Evolutionary conservation across 2,113 vertebrate species (phyloP), one percentile per base, ranked within the genome.

Genomic region (Tiliqua scincoides): DNA sequence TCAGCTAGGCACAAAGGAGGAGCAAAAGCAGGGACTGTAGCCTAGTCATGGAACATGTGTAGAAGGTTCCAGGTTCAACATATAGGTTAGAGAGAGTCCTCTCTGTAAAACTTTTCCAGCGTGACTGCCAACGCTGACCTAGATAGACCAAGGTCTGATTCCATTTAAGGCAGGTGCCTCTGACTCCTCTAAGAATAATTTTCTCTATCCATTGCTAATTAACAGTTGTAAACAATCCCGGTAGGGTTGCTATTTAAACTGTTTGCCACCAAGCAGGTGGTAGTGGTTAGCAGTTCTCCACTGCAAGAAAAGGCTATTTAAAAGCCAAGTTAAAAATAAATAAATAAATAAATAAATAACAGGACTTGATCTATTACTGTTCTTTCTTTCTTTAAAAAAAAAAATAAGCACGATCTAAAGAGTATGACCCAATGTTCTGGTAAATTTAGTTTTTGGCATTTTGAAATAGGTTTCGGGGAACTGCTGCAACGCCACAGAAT

Each of bases 361-460:
- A 72, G 32, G 32, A 83, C 35, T 27, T 59, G 52, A 61, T 72
- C 32, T 40, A 70, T 62, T 9, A 43, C 18, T 48, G 7, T 40
- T 59, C 48, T 70, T 54, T 59, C 40, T 68, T 65, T 18, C 14
- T 57, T 57, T 57, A 9, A 57, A 62, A n/a, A 48, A 30, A 62
- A 11, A n/a, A 54, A 21, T 52, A 85, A 30, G 78, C 79, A 88
- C 75, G 80, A 68, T 71, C 82, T 68, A 78, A 67, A 81, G 79
- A 81, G 83, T 82, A 43, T 83, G n/a, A 32, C 8, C 30, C 37
- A 86, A 86, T 57, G 85, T 54, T 85, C 57, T 91, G 87, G 87
- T 91, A 91, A 91, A 87, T 85, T 89, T 92, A 75, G 84, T 87
- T 87, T 62, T 59, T 59, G 79, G 20, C n/a, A 89, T 27, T 91